phyloP scores from a whole-genome alignment of 2,888 invertebrate species.

The Agonopterix subpropinquella region DNA sequence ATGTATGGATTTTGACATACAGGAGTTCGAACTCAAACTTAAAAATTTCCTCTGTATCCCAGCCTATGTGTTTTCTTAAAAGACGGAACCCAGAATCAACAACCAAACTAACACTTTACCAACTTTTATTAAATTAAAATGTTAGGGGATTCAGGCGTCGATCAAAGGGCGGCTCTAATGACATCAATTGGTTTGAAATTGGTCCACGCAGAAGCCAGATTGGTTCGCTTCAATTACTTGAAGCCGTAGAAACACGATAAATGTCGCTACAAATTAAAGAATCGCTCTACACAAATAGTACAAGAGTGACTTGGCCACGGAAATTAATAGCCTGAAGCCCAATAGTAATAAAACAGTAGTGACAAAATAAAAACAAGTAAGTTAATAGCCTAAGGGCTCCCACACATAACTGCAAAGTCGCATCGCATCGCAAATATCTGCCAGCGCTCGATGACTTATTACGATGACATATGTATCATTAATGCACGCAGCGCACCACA shows the following conservation, averaged over 20 bases:
- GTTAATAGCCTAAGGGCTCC: too few species aligned
- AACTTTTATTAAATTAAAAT: slow-evolving; percentile 56
- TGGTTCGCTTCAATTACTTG: slow-evolving; percentile 54
- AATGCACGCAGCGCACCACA: too few species aligned
- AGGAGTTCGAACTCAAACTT: too few species aligned
- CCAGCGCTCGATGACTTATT: too few species aligned
- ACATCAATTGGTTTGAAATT: slow-evolving; percentile 60
- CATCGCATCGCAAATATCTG: too few species aligned
- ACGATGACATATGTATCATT: too few species aligned
- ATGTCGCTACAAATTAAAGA: slow-evolving; percentile 68
- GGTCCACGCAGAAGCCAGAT: slow-evolving; percentile 52
- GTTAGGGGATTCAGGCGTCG: slow-evolving; percentile 36
- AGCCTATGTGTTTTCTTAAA: too few species aligned
- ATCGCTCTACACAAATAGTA: slow-evolving; percentile 49
- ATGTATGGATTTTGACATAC: too few species aligned
- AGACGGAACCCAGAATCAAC: background rate
- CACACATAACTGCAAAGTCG: too few species aligned
- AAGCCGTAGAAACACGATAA: slow-evolving; percentile 60
- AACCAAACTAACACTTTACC: background rate
- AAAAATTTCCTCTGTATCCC: too few species aligned
- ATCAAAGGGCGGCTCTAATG: slow-evolving; percentile 56
- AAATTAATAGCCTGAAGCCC: background rate
- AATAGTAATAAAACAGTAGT: slow-evolving; percentile 13
- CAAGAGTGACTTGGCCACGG: slow-evolving; percentile 19
- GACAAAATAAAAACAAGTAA: too few species aligned